Base-by-base conservation (phyloP, 1,140 invertebrate species). In the Meloidogyne floridensis region DNA sequence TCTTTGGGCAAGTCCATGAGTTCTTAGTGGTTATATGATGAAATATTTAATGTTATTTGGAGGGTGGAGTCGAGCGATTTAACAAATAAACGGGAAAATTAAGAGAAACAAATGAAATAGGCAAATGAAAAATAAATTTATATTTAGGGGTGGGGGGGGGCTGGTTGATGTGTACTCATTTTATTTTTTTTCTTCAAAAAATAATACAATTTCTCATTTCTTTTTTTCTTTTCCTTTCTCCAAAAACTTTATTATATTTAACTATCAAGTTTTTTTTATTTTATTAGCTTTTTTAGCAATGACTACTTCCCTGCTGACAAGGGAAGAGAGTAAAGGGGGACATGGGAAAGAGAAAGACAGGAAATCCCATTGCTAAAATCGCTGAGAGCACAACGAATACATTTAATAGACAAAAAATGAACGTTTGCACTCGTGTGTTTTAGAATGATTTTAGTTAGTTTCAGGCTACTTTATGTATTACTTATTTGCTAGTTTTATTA, bases 181-280 rank as follows among this genome's bases (percentile, higher is more conserved):
- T n/a, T 59, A 2, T 15, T 5, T 59, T 65, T 65, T 65, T 65
- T 11, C 6, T 65, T 65, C 5, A 13, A 6, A 65, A 65, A 65
- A 65, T n/a, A 6, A 59, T 59, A 59, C 0, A 65, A 65, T 65
- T 65, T 65, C n/a, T 65, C 15, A n/a, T n/a, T 65, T 65, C 15
- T 7, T 65, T 65, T 65, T 65, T 65, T n/a, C 56, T 59, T 65
- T 65, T 59, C 7, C 3, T 65, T 65, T 65, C 59, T 65, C 59
- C 59, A 65, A 65, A 65, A 65, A 65, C n/a, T 65, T n/a, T 18
- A 65, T 65, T 65, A 65, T 65, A n/a, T 65, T 8, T 65, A n/a
- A 65, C 59, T 18, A 65, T 65, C 59, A 15, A 65, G 59, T 65
- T 65, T 65, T 65, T n/a, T 65, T 59, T n/a, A n/a, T 7, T 65